phyloP scores from a whole-genome alignment of 2,888 invertebrate genomes.

The Chloroclystis v-ata region DNA sequence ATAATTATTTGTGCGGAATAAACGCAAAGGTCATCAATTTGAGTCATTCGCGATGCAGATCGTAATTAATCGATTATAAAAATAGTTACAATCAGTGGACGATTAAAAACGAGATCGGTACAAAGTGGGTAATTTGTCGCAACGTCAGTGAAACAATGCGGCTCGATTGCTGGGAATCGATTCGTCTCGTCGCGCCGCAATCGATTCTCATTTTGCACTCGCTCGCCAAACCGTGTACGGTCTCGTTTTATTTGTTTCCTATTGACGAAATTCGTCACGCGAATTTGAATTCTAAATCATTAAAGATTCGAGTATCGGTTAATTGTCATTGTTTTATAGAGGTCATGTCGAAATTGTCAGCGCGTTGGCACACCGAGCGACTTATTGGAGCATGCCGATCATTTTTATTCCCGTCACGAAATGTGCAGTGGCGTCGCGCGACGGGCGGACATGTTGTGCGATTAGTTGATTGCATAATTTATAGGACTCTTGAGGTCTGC shows the following conservation, averaged over 20 bases:
- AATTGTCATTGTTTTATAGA: constrained; percentile 65
- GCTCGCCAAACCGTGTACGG: constrained; percentile 50
- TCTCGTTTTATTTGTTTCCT: constrained; percentile 49
- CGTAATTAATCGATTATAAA: constrained; percentile 24
- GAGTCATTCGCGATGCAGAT: constrained; percentile 15
- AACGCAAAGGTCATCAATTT: constrained; percentile 12
- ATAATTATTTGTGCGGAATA: constrained; percentile 8
- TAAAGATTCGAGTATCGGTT: constrained; percentile 45
- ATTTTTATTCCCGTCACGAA: constrained; percentile 68
- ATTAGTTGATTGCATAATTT: constrained; percentile 57
- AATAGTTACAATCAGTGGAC: constrained; percentile 39
- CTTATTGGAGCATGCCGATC: constrained; percentile 70
- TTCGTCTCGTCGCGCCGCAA: constrained; percentile 59
- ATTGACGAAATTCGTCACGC: constrained; percentile 40
- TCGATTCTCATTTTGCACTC: constrained; percentile 53
- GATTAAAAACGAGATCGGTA: constrained; percentile 63
- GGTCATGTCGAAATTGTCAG: constrained; percentile 63
- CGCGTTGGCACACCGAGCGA: constrained; percentile 60
- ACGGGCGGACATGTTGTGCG: constrained; percentile 49
- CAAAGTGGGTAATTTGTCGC: constrained; percentile 54
- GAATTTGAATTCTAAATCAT: constrained; percentile 44
- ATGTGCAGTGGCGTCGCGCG: constrained; percentile 40
- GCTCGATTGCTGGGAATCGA: constrained; percentile 59
- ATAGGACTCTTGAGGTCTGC: constrained; percentile 45
- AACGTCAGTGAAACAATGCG: constrained; percentile 53